Percentiles rank a stretch among this genome's conserved stretches.
Evolutionary conservation across 2,888 invertebrate genomes (phyloP).

Genomic region (Diloba caeruleocephala): DNA sequence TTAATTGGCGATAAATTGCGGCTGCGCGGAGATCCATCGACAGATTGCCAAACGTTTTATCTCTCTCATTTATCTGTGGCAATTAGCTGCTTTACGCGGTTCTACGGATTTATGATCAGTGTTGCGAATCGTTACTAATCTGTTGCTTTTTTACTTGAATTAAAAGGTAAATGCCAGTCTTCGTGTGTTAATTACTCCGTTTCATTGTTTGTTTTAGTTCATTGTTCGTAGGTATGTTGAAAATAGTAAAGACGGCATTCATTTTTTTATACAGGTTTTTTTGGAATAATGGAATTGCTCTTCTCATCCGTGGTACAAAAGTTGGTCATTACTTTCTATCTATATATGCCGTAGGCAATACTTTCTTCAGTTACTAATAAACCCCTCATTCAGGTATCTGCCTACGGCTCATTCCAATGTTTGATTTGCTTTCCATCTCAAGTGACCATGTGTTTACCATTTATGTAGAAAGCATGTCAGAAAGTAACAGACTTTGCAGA

Average conservation of each 20-base stretch:
- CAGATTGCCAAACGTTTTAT: conserved; percentile 53
- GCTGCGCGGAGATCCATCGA: conserved; percentile 42
- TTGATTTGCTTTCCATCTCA: conserved; percentile 56
- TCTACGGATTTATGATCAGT: conserved; percentile 42
- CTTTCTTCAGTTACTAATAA: conserved; percentile 36
- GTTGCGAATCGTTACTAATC: conserved; percentile 45
- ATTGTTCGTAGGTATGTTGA: background rate
- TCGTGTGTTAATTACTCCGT: conserved; percentile 18
- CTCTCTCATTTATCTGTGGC: conserved; percentile 46
- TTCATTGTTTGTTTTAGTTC: conserved; percentile 33
- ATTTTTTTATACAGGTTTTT: no score
- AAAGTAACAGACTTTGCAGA: conserved; percentile 38
- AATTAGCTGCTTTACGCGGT: conserved; percentile 52
- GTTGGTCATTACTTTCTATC: conserved; percentile 17
- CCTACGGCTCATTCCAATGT: conserved; percentile 26
- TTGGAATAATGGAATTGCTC: no score
- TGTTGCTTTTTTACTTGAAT: conserved; percentile 30
- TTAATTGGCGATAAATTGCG: conserved; percentile 52
- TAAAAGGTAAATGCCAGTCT: conserved; percentile 27
- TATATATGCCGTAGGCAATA: conserved; percentile 20
- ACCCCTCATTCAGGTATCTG: conserved; percentile 20
- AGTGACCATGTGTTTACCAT: conserved; percentile 45
- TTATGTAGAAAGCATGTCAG: conserved; percentile 61
- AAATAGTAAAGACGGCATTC: no score
- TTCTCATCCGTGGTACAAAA: background rate